phyloP scores from a whole-genome alignment of 1,140 invertebrate genomes.

The Platorchestia sp. region DNA sequence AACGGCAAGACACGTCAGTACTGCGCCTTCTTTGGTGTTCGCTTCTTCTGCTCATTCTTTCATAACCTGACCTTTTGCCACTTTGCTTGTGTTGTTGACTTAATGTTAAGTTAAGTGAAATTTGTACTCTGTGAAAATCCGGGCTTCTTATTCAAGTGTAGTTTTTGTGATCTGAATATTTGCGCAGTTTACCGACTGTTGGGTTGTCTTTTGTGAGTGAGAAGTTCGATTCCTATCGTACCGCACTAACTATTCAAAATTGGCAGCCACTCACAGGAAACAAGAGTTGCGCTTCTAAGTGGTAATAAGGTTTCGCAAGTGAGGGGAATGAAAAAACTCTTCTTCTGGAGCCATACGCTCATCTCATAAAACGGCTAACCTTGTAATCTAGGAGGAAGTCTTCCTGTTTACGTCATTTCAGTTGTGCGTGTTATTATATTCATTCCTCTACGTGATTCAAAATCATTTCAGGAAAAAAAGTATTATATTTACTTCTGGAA shows the following conservation, averaged over 20 bases:
- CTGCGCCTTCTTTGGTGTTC: background rate
- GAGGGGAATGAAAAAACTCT: background rate
- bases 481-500: too few relatives aligned
- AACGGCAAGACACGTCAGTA: constrained; percentile 21
- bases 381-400: too few relatives aligned
- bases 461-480: too few relatives aligned
- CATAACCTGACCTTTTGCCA: background rate
- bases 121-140: background rate
- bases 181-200: background rate
- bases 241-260: background rate
- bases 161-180: background rate
- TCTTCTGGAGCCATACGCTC: background rate
- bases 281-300: background rate
- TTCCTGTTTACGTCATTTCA: too few relatives aligned
- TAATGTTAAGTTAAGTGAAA: background rate
- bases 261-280: background rate
- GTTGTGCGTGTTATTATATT: too few relatives aligned
- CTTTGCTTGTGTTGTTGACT: background rate
- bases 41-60: background rate
- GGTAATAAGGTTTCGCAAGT: background rate
- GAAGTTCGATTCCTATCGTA: background rate
- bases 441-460: too few relatives aligned
- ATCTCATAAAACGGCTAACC: too few relatives aligned
- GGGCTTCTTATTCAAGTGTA: background rate
- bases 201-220: background rate